phyloP scores from a whole-genome alignment of 2,797 vertebrate species.

The Intellagama lesueurii region DNA sequence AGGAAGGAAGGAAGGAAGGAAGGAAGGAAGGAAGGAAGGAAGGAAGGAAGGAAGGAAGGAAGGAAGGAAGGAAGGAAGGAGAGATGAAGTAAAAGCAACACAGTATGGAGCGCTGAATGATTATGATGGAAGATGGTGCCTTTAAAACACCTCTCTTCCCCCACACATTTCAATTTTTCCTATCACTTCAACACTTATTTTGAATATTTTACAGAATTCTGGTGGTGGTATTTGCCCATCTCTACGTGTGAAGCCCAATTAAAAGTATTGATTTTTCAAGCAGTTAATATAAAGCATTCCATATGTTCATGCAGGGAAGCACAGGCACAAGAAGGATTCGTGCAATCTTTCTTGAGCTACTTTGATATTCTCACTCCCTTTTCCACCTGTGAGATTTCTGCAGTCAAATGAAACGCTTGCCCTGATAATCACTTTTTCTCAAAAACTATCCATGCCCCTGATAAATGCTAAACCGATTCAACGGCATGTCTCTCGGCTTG shows the following conservation, averaged over 20 bases:
- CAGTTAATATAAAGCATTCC: background rate
- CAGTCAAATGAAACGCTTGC: constrained; percentile 13
- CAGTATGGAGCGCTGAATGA: background rate
- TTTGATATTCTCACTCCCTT: constrained; percentile 12
- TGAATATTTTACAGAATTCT: background rate
- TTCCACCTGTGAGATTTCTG: constrained; percentile 24
- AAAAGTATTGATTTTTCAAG: background rate
- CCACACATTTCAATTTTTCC: background rate
- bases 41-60: too few relatives aligned
- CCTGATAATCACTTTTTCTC: constrained; percentile 43
- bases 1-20: too few relatives aligned
- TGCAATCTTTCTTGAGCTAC: background rate
- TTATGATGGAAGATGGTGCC: background rate
- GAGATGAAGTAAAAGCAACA: too few relatives aligned
- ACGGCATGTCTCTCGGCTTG: constrained; percentile 7
- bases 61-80: too few relatives aligned
- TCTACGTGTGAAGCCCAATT: background rate
- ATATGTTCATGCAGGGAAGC: background rate
- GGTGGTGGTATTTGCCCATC: background rate
- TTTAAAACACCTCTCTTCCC: background rate
- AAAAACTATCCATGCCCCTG: constrained; percentile 4
- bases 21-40: too few relatives aligned
- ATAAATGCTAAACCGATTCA: constrained; percentile 38
- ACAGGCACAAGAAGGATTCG: background rate
- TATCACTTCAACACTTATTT: background rate